Base-by-base conservation (phyloP, 2,113 vertebrate species). In the Crotophaga sulcirostris region DNA sequence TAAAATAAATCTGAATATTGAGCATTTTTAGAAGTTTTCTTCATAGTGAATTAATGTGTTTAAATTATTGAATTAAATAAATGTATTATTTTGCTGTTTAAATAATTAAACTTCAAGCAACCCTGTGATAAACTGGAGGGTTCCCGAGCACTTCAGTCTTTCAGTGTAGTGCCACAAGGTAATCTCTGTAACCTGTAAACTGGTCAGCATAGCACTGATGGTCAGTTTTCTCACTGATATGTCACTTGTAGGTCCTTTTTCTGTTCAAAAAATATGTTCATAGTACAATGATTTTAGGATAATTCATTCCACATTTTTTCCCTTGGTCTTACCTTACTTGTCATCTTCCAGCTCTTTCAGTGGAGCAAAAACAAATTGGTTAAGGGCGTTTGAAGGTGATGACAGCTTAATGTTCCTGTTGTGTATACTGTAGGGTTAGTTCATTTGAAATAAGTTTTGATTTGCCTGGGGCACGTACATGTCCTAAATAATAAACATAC, bases 401-500 rank as follows among this genome's bases (percentile, higher is more conserved):
- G 45, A 70, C 36, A 63, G 58, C 42, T 94, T 92, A 24, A 13
- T 44, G 13, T 31, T 89, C 44, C 31, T 29, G 11, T 42, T 26
- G n/a, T 55, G 11, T 31, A 45, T 17, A 68, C 19, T 16, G 11
- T 20, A 89, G 20, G 49, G 69, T 56, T 13, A 75, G 69, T 8
- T 92, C 9, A 44, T 72, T 76, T 75, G 40, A 87, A 91, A 51
- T 62, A 94, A 64, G 11, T 83, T 56, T 55, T 6, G 12, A 59
- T 92, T 87, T 89, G 58, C 89, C 79, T 86, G 60, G 58, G 68
- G 89, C 68, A 74, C n/a, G 31, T 86, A 40, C 40, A 89, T 55
- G 76, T 77, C 85, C 84, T 88, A 82, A 76, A 49, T 96, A 92
- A 95, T 92, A 96, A 95, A 75, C 16, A 63, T 26, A 42, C 55